phyloP scores from a whole-genome alignment of 1,140 invertebrate genomes.

The Lepidurus packardi region DNA sequence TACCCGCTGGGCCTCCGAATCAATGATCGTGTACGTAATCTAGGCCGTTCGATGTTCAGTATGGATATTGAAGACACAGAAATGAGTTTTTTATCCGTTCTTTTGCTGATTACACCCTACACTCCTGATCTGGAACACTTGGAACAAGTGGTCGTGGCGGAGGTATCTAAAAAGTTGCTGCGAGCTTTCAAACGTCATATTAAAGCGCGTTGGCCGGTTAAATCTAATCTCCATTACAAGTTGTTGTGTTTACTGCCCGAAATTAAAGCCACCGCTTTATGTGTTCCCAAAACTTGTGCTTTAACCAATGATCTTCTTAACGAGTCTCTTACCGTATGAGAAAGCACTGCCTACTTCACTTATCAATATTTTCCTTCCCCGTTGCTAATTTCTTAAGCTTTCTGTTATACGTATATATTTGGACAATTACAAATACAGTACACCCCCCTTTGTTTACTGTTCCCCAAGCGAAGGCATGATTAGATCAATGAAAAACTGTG shows the following conservation, averaged over 20 bases:
- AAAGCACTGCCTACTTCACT: too few species aligned
- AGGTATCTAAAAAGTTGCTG: conserved; percentile 24
- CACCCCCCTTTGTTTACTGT: background rate
- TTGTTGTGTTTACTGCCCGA: conserved; percentile 28
- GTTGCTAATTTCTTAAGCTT: background rate
- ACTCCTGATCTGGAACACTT: background rate
- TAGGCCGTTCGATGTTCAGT: conserved; percentile 20
- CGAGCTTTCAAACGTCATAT: background rate
- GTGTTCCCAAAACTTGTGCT: background rate
- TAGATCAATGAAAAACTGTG: conserved; percentile 56
- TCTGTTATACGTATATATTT: conserved; percentile 12
- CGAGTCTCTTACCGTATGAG: background rate
- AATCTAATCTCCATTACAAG: background rate
- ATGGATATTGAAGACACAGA: conserved; percentile 23
- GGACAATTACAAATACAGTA: background rate
- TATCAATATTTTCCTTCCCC: too few species aligned
- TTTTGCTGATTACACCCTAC: conserved; percentile 7
- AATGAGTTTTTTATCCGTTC: conserved; percentile 24
- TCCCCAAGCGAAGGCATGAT: background rate
- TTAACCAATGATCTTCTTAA: background rate
- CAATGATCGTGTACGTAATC: conserved; percentile 1
- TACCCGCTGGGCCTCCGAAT: conserved; percentile 16
- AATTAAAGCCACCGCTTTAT: conserved; percentile 24
- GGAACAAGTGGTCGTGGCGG: conserved; percentile 2
- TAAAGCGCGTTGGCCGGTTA: background rate